These are phyloP conservation scores for Osmerus eperlanus DNA, from an alignment of 2,113 vertebrate species.

Conservation along the genomic window DNA sequence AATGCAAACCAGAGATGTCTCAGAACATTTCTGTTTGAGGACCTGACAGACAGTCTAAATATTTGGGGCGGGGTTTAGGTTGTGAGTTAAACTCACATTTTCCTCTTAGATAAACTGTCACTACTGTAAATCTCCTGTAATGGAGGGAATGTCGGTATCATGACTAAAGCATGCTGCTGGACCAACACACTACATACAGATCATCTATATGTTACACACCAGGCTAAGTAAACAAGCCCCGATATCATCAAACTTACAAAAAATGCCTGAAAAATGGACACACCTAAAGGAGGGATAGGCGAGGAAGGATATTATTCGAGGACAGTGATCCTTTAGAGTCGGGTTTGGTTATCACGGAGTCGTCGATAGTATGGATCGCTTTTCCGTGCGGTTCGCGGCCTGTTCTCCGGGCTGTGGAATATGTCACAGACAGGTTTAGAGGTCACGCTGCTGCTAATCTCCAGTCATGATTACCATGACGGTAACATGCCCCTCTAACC, in stretches of 20 bases:
- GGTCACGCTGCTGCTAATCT: conserved; percentile 28
- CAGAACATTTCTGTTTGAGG: conserved; percentile 20
- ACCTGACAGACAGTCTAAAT: conserved; percentile 33
- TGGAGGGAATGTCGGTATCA: background rate
- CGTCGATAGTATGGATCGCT: background rate
- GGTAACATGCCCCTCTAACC: conserved; percentile 9
- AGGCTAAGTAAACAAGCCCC: too few species aligned
- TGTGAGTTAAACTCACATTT: conserved; percentile 19
- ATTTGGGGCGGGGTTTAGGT: conserved; percentile 15
- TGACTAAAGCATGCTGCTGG: background rate
- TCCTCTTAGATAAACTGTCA: conserved; percentile 10
- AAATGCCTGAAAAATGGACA: too few species aligned
- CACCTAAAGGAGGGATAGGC: too few species aligned
- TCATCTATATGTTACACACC: too few species aligned
- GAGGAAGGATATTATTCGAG: too few species aligned
- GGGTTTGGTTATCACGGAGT: background rate
- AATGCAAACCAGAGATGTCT: conserved; percentile 40
- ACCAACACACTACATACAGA: background rate
- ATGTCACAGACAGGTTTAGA: conserved; percentile 29
- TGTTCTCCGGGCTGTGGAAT: background rate
- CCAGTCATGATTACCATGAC: conserved; percentile 41
- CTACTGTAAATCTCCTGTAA: background rate
- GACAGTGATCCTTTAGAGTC: too few species aligned
- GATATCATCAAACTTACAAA: too few species aligned
- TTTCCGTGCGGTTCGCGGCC: too few species aligned